Percentiles rank a stretch among this genome's conserved stretches.
Conservation (phyloP, 2,113 vertebrate species). For the Isurus oxyrinchus region DNA sequence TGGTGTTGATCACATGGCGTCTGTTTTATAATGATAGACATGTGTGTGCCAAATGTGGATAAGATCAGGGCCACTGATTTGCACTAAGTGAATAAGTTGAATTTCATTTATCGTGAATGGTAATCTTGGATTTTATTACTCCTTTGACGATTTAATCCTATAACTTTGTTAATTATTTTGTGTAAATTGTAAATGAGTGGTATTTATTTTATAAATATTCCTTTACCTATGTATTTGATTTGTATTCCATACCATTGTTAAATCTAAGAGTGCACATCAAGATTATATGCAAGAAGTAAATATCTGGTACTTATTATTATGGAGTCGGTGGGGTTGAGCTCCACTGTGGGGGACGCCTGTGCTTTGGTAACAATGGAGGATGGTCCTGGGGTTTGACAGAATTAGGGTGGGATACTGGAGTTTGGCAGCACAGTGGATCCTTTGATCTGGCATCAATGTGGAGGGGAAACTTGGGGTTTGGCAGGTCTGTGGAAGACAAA, state of each 20-base stretch:
- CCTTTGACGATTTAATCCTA: not conserved
- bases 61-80: not conserved
- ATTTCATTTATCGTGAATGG: not conserved
- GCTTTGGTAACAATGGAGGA: not conserved
- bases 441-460: conserved; percentile 9
- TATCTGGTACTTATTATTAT: not conserved
- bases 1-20: not conserved
- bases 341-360: not conserved
- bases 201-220: not conserved
- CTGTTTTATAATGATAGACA: not conserved
- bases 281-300: not conserved
- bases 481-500: not conserved
- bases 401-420: not conserved
- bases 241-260: not conserved
- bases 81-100: not conserved
- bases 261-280: not conserved
- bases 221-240: not conserved
- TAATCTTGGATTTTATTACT: not conserved
- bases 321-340: not conserved
- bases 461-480: not conserved
- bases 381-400: not conserved
- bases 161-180: not conserved
- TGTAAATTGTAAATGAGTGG: not conserved
- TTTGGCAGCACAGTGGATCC: not conserved
- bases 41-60: not conserved